These are phyloP conservation scores for Ceramica pisi DNA, from an alignment of 2,888 invertebrate species.

Conservation along the genomic window DNA sequence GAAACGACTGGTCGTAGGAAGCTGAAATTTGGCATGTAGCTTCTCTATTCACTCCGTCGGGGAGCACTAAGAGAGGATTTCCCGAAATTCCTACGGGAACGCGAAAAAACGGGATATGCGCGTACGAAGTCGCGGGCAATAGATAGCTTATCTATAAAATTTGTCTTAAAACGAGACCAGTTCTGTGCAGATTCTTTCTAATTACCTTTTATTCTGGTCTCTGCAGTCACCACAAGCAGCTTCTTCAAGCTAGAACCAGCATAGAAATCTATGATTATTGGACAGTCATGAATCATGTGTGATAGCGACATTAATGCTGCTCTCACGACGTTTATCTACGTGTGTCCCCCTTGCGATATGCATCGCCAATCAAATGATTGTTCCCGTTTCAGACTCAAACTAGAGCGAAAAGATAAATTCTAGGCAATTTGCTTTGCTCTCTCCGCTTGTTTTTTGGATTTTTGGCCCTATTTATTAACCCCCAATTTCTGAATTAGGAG, in stretches of 20 bases:
- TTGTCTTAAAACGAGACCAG: too few species aligned
- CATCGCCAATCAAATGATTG: conserved; percentile 61
- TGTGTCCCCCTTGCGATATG: conserved; percentile 56
- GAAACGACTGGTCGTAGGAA: too few species aligned
- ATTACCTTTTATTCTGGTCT: background rate
- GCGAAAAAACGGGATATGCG: too few species aligned
- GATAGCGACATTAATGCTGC: conserved; percentile 41
- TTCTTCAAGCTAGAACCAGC: background rate
- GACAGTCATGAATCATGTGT: conserved; percentile 37
- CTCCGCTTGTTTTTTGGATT: background rate
- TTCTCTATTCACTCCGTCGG: too few species aligned
- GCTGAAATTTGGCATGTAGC: too few species aligned
- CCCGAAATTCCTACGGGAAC: too few species aligned
- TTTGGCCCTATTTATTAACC: too few species aligned
- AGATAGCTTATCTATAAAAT: background rate
- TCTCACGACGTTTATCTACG: conserved; percentile 55
- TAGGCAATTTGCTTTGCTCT: conserved; percentile 6
- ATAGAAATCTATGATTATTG: conserved; percentile 1
- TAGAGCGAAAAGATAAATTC: conserved; percentile 23
- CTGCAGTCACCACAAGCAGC: background rate
- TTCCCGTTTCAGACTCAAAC: conserved; percentile 32
- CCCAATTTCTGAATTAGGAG: too few species aligned
- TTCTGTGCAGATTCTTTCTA: too few species aligned
- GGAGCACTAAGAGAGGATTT: too few species aligned
- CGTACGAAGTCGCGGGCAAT: too few species aligned